Conservation (phyloP, 2,888 invertebrate species). For the Troides helena region DNA sequence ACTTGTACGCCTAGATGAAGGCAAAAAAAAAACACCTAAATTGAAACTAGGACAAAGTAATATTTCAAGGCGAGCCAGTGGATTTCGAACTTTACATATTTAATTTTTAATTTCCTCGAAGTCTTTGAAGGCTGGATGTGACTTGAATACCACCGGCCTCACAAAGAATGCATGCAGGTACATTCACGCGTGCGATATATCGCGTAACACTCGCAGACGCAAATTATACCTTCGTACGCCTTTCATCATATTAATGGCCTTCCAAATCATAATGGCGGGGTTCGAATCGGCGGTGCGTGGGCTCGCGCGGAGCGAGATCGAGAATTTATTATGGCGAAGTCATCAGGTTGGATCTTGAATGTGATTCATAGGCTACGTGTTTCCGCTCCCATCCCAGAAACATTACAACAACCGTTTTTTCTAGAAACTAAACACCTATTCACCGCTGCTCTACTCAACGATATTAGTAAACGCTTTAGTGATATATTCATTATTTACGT, state of each 20-base stretch:
- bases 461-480: no score
- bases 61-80: not conserved
- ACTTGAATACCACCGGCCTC: not conserved
- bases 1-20: no score
- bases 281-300: slow-evolving; percentile 31
- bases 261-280: slow-evolving; percentile 45
- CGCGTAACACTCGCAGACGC: slow-evolving; percentile 22
- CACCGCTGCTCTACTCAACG: no score
- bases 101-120: slow-evolving; percentile 1
- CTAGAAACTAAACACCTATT: not conserved
- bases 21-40: no score
- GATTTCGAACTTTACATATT: slow-evolving; percentile 2
- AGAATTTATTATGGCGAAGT: slow-evolving; percentile 25
- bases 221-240: slow-evolving; percentile 33
- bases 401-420: slow-evolving; percentile 1
- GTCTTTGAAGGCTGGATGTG: no score
- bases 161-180: slow-evolving; percentile 9
- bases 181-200: slow-evolving; percentile 23
- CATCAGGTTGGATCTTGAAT: slow-evolving; percentile 13
- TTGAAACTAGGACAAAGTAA: no score
- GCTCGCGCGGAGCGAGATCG: slow-evolving; percentile 13
- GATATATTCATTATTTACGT: no score
- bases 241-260: slow-evolving; percentile 49
- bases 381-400: not conserved
- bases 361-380: slow-evolving; percentile 18